Conservation (phyloP, 2,113 vertebrate genomes). For the Oxygymnocypris stewartii region DNA sequence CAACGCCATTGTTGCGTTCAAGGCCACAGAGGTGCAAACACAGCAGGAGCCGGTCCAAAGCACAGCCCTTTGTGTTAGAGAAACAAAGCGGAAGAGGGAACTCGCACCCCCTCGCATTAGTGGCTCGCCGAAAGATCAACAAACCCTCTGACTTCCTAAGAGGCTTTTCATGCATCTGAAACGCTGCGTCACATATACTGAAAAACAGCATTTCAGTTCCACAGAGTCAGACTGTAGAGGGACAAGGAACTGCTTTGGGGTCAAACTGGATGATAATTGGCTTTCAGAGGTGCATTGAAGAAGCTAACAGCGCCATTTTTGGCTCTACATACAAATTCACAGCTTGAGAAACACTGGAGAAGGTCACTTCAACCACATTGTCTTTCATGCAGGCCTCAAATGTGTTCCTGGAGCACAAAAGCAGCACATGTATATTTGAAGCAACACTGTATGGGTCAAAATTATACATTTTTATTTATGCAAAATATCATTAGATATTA, state of each 20-base stretch:
- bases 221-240: neutral
- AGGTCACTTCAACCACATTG: neutral
- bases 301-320: neutral
- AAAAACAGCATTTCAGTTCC: neutral
- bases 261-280: neutral
- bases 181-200: constrained; percentile 7
- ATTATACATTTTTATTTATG: no score
- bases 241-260: neutral
- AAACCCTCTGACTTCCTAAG: constrained; percentile 62
- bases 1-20: constrained; percentile 72
- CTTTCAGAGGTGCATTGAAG: neutral
- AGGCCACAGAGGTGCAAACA: constrained; percentile 67
- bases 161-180: constrained; percentile 61
- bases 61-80: constrained; percentile 68
- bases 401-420: no score
- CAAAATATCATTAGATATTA: no score
- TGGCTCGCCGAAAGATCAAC: constrained; percentile 69
- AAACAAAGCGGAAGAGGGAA: constrained; percentile 61
- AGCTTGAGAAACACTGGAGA: neutral
- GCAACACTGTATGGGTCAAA: no score
- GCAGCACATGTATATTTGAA: no score
- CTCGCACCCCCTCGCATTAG: constrained; percentile 68
- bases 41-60: constrained; percentile 57
- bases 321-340: neutral
- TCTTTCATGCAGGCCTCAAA: neutral